Base-by-base conservation (phyloP, 2,797 vertebrate species). In the Sparus aurata region DNA sequence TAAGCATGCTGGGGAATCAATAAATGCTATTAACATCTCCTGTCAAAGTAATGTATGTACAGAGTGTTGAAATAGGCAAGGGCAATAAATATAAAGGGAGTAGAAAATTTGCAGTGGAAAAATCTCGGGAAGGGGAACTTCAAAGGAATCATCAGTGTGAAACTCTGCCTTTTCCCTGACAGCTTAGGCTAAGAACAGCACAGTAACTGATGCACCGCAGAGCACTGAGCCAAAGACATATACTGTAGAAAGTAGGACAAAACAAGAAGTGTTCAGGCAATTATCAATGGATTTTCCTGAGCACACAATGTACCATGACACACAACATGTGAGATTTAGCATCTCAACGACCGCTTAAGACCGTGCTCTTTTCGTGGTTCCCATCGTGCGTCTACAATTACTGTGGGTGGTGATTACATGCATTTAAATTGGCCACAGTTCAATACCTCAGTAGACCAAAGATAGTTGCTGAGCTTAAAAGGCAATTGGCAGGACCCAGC, bases 391-490 rank as follows among this genome's bases (percentile, higher is more conserved):
- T 86, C 69, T 80, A 83, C 77, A 83, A 72, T 82, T 81, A 69
- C 60, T 34, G 54, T 7, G 53, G 68, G 65, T 76, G 69, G 83
- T 52, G 79, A 86, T 89, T 84, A 87, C 70, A 88, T 69, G 69
- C 83, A 86, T 91, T 71, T 84, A 70, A 78, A 91, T 80, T 88
- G 81, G 85, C 80, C 80, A 82, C 80, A 73, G 59, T 85, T 90
- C 85, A 82, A 84, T 55, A 84, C 79, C 86, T 84, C 76, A 65
- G 34, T 27, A 38, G 85, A 95, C 93, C 93, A 93, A 96, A 96
- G 94, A 94, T 97, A 95, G 87, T 94, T 88, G 88, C 94, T 93
- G 73, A 94, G 92, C 71, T 95, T 95, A 87, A 94, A 87, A 97
- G 95, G 89, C 82, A 92, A 93, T 64, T 41, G 59, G 64, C 54